Percentiles rank a stretch among this genome's conserved stretches.
Evolutionary conservation across 2,888 invertebrate species (phyloP).

Genomic region (Synergus gifuensis): DNA sequence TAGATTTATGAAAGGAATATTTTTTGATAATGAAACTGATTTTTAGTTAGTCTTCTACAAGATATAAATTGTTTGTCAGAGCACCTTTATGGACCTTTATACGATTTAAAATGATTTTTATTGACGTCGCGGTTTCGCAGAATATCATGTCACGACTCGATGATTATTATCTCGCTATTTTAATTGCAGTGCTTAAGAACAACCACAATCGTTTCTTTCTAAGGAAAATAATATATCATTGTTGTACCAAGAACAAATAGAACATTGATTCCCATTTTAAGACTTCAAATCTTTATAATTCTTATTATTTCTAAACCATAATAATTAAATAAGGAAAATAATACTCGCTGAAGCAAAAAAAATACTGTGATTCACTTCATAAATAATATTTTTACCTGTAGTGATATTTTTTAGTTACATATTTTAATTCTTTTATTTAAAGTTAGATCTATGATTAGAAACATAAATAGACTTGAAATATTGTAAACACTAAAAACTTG

Average conservation of each 20-base stretch:
- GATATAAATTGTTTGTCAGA: slow-evolving; percentile 6
- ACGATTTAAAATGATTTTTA: slow-evolving; percentile 16
- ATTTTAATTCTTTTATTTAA: neutral
- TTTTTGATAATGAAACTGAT: slow-evolving; percentile 2
- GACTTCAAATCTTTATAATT: neutral
- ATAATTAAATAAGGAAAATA: too few species aligned
- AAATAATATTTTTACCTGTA: neutral
- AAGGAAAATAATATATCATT: slow-evolving; percentile 5
- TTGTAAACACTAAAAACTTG: neutral
- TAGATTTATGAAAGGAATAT: neutral
- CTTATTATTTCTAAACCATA: too few species aligned
- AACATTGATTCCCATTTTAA: neutral
- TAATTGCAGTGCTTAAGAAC: slow-evolving; percentile 49
- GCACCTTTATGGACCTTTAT: slow-evolving; percentile 7
- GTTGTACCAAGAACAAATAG: neutral
- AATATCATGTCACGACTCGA: slow-evolving; percentile 14
- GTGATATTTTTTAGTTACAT: neutral
- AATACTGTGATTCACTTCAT: neutral
- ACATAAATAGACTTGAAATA: neutral
- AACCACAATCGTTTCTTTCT: neutral
- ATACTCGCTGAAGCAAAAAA: neutral
- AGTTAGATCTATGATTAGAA: neutral
- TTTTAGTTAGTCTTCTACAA: neutral
- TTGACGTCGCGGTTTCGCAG: slow-evolving; percentile 1
- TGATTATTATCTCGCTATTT: slow-evolving; percentile 50